Conservation (phyloP, 2,888 invertebrate species). For the Tetanocera ferruginea region DNA sequence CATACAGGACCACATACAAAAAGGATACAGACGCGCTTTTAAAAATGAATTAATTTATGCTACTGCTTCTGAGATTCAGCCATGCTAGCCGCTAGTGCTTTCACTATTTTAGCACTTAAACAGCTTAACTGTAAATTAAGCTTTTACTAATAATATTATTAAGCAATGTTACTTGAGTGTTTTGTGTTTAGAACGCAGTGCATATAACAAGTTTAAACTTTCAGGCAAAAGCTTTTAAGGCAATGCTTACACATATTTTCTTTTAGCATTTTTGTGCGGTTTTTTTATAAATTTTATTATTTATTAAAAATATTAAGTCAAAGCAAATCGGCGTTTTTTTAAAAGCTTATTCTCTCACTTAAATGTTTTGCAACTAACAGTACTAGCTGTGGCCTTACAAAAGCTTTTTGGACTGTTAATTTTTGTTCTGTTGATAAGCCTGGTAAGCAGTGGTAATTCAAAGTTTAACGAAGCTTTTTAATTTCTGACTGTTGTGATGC, state of each 20-base stretch:
- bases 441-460: neutral
- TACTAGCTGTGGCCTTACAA: neutral
- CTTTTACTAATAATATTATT: too few relatives aligned
- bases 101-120: too few relatives aligned
- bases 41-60: neutral
- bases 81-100: too few relatives aligned
- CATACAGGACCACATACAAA: neutral
- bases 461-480: neutral
- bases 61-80: too few relatives aligned
- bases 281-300: neutral
- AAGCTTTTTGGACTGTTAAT: neutral
- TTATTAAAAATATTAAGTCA: neutral
- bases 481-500: neutral
- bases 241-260: too few relatives aligned
- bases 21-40: neutral
- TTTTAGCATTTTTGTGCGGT: too few relatives aligned
- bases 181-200: neutral
- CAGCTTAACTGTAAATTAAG: too few relatives aligned
- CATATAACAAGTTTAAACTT: neutral
- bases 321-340: neutral
- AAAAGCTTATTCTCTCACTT: neutral
- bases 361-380: neutral
- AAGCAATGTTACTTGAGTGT: neutral
- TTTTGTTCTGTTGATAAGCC: neutral
- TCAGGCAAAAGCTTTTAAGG: too few relatives aligned